These are phyloP conservation scores for Podarcis cretensis DNA, from an alignment of 2,113 vertebrate genomes.

Conservation along the genomic window DNA sequence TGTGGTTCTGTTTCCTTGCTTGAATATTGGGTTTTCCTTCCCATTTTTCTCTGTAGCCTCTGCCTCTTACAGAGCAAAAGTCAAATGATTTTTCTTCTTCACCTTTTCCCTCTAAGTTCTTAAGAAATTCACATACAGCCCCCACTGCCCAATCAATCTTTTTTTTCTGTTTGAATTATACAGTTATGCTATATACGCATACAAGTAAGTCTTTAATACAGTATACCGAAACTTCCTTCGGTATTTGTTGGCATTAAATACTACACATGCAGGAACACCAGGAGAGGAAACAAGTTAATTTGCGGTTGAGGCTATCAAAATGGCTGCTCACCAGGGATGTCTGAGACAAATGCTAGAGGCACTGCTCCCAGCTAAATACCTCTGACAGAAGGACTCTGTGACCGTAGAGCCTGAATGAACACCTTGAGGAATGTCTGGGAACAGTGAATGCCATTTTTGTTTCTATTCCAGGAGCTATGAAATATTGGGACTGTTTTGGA, in stretches of 20 bases:
- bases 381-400: not conserved
- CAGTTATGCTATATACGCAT: not conserved
- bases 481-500: not conserved
- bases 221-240: not conserved
- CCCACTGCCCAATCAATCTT: too few species aligned
- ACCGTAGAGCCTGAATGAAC: not conserved
- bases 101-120: too few species aligned
- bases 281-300: not conserved
- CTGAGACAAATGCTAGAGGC: not conserved
- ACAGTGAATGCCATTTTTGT: not conserved
- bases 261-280: not conserved
- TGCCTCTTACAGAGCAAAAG: too few species aligned
- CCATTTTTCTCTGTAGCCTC: too few species aligned
- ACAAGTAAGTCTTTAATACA: not conserved
- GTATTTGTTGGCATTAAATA: not conserved
- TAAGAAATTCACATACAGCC: too few species aligned
- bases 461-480: not conserved
- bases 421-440: not conserved
- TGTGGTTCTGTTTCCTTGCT: too few species aligned
- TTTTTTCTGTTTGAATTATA: not conserved
- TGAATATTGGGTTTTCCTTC: too few species aligned
- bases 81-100: too few species aligned
- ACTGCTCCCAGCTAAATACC: not conserved
- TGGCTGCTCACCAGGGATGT: not conserved
- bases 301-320: not conserved